A percentile compares a stretch with the other conserved stretches of the same genome.
These are phyloP conservation scores for Syngnathus acus DNA, from an alignment of 2,797 vertebrate species.

Conservation along the genomic window DNA sequence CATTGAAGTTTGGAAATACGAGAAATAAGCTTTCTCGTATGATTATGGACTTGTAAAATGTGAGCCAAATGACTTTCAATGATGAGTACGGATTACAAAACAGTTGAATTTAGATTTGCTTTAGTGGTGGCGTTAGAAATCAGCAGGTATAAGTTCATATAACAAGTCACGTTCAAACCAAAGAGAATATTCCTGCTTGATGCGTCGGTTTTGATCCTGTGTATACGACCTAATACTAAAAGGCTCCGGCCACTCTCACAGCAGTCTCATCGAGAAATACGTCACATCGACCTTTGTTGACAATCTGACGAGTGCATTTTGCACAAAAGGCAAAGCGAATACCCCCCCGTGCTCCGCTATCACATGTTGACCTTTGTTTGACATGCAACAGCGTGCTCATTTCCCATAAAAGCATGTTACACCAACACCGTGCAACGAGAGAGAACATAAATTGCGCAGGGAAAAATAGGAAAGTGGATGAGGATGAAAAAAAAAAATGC, in stretches of 20 bases:
- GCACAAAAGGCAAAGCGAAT: conserved; percentile 18
- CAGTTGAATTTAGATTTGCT: neutral
- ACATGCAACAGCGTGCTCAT: conserved; percentile 55
- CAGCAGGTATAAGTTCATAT: neutral
- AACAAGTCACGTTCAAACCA: neutral
- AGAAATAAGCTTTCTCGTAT: neutral
- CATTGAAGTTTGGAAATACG: neutral
- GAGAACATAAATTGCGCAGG: conserved; percentile 32
- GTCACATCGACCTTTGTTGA: conserved; percentile 53
- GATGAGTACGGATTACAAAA: neutral
- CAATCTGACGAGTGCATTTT: conserved; percentile 46
- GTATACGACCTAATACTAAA: conserved; percentile 8
- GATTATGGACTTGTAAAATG: neutral
- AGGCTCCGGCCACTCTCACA: conserved; percentile 2
- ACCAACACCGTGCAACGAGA: conserved; percentile 37
- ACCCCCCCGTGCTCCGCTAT: conserved; percentile 11
- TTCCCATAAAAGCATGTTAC: conserved; percentile 51
- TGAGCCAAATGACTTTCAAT: neutral
- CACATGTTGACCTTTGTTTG: conserved; percentile 63
- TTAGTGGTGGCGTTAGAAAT: neutral
- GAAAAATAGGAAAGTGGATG: conserved; percentile 2
- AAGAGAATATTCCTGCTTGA: neutral
- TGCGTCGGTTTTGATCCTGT: neutral
- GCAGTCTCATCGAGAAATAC: conserved; percentile 36
- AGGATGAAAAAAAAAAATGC: conserved; percentile 12